phyloP scores from a whole-genome alignment of 1,140 invertebrate genomes.

The Nixonia krombeini region DNA sequence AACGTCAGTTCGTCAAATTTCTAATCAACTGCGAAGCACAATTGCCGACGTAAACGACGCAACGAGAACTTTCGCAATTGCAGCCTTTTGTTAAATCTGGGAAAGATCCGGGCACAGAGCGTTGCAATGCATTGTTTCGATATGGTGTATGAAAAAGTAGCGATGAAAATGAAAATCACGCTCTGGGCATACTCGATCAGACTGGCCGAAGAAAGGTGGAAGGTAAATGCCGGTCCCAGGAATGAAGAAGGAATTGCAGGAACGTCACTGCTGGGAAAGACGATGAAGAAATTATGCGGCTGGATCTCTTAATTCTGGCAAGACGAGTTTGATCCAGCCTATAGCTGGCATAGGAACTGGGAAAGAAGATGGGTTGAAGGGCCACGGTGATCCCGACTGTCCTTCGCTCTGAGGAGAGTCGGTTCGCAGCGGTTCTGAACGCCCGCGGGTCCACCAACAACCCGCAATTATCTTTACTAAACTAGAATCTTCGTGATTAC shows the following conservation, averaged over 20 bases:
- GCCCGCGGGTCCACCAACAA: conserved; percentile 54
- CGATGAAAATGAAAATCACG: background rate
- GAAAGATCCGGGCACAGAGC: too few relatives aligned
- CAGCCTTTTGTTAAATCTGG: too few relatives aligned
- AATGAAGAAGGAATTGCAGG: conserved; percentile 20
- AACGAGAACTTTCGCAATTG: too few relatives aligned
- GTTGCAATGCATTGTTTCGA: background rate
- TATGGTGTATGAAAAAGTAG: background rate
- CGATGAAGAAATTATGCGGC: conserved; percentile 68
- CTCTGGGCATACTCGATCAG: conserved; percentile 8
- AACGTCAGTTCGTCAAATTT: too few relatives aligned
- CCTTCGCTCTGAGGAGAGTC: conserved; percentile 19
- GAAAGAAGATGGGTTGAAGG: conserved; percentile 25
- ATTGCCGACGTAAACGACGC: too few relatives aligned
- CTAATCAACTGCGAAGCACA: too few relatives aligned
- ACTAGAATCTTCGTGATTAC: conserved; percentile 69
- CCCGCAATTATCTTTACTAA: conserved; percentile 67
- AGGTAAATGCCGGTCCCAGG: background rate
- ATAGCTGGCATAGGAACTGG: conserved; percentile 15
- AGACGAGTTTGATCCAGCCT: conserved; percentile 53
- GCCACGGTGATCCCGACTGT: conserved; percentile 25
- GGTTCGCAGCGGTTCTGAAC: conserved; percentile 27
- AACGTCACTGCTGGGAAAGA: conserved; percentile 29
- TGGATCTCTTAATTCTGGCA: conserved; percentile 69
- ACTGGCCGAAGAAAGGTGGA: background rate